A percentile compares a stretch with the other conserved stretches of the same genome.
These are phyloP conservation scores for Cairina moschata DNA, from an alignment of 2,113 vertebrate genomes.

Conservation along the genomic window DNA sequence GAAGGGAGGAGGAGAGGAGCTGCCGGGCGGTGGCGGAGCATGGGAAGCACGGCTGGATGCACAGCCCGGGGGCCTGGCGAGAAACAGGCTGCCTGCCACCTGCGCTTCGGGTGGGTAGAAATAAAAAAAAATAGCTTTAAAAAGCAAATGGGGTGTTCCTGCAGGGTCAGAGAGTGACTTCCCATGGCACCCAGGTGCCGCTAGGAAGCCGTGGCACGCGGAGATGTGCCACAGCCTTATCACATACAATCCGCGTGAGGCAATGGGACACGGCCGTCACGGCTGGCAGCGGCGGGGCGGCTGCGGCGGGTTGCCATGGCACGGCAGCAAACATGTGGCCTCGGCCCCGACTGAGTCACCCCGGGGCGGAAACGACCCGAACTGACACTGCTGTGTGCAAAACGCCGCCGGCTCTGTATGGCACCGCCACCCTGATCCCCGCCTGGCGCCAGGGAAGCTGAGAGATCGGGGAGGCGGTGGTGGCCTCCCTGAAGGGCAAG, in stretches of 20 bases:
- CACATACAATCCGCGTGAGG: not conserved
- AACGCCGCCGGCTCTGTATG: too few relatives aligned
- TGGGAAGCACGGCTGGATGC: not conserved
- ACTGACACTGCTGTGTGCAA: not conserved
- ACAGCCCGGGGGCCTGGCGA: not conserved
- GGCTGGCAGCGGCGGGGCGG: not conserved
- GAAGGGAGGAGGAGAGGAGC: not conserved
- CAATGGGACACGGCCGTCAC: not conserved
- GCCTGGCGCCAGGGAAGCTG: not conserved
- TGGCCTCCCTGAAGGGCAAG: too few relatives aligned
- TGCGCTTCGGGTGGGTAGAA: not conserved
- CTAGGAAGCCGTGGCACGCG: not conserved
- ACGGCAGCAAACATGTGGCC: not conserved
- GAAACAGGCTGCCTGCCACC: conserved; percentile 16
- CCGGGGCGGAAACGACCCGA: not conserved
- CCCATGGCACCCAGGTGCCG: not conserved
- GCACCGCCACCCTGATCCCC: not conserved
- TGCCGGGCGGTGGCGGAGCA: accelerated
- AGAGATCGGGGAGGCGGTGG: not conserved
- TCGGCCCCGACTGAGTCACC: conserved; percentile 13
- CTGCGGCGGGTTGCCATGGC: conserved; percentile 12
- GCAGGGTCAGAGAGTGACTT: not conserved
- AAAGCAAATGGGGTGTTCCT: not conserved
- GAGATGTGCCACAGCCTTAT: not conserved
- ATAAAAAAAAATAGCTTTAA: not conserved